Evolutionary conservation across 2,797 vertebrate genomes (phyloP), one percentile per base, ranked within the genome.

Genomic region (Anolis apletophallus): DNA sequence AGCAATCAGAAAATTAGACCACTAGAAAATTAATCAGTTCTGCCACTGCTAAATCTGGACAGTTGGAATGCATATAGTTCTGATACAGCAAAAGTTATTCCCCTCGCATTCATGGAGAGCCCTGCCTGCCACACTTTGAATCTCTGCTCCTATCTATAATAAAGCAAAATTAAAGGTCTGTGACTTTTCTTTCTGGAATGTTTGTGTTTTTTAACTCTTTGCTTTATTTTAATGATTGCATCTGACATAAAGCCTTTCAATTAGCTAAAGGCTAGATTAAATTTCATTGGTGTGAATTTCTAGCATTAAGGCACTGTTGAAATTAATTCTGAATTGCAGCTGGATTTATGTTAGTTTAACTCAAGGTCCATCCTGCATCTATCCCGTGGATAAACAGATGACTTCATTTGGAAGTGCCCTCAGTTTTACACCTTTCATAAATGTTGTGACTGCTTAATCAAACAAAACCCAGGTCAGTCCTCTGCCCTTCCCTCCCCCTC

Each of bases 321-420:
- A 83, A 82, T 82, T 87, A 78, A 82, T 82, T 88, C 82, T 85
- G 81, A 85, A 85, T 72, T 85, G 83, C 83, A 77, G 64, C 61
- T 76, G 79, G 83, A 46, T 85, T 81, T 81, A 81, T 77, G 83
- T 73, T 88, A 78, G 32, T 85, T 85, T 87, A 79, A 64, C 73
- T 87, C 68, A 75, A 36, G 50, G 71, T 50, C 81, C 50, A 68
- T 84, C 71, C 77, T 84, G 36, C 36, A 78, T 72, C 67, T 88
- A 40, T 55, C 67, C 57, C 55, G 46, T 78, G 74, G 67, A 77
- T 76, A 85, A 85, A 85, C 57, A 85, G 16, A 88, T 88, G 61
- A 83, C 75, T 34, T 80, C 82, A 80, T 85, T 85, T 82, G 67
- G 17, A 81, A 61, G 73, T 54, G 34, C 64, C 67, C 80, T 85